A percentile compares a stretch with the other conserved stretches of the same genome.
Evolutionary conservation across 2,113 vertebrate species (phyloP).

Genomic region (Alosa alosa): DNA sequence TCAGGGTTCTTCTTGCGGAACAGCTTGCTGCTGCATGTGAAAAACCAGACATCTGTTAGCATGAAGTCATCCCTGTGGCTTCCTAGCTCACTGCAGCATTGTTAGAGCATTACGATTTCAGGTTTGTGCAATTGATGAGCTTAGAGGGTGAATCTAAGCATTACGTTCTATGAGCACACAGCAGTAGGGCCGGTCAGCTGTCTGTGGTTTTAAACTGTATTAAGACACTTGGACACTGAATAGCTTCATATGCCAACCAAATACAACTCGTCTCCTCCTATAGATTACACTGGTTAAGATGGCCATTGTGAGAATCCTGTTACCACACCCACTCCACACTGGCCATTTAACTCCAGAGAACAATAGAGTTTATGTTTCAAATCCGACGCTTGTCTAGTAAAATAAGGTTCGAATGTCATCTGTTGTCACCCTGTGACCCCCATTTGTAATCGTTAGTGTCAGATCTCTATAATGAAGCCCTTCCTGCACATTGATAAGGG

Average conservation of each 20-base stretch:
- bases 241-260: not conserved
- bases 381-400: slow-evolving; percentile 49
- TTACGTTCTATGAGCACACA: not conserved
- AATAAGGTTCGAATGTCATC: slow-evolving; percentile 64
- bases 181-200: not conserved
- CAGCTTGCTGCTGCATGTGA: slow-evolving; percentile 66
- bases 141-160: not conserved
- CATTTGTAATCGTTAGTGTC: slow-evolving; percentile 67
- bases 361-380: slow-evolving; percentile 66
- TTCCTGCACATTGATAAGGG: slow-evolving; percentile 57
- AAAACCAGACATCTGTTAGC: slow-evolving; percentile 24
- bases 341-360: slow-evolving; percentile 59
- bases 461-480: slow-evolving; percentile 60
- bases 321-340: slow-evolving; percentile 34
- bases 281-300: slow-evolving; percentile 43
- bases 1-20: slow-evolving; percentile 77
- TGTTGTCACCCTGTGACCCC: slow-evolving; percentile 65
- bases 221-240: not conserved
- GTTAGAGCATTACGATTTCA: not conserved
- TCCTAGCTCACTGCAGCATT: not conserved
- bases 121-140: not conserved
- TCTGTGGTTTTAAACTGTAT: not conserved
- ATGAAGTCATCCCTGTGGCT: not conserved
- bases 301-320: slow-evolving; percentile 37
- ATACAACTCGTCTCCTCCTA: slow-evolving; percentile 3